Base-by-base conservation (phyloP, 2,113 vertebrate genomes). In the Perca schrenkii region DNA sequence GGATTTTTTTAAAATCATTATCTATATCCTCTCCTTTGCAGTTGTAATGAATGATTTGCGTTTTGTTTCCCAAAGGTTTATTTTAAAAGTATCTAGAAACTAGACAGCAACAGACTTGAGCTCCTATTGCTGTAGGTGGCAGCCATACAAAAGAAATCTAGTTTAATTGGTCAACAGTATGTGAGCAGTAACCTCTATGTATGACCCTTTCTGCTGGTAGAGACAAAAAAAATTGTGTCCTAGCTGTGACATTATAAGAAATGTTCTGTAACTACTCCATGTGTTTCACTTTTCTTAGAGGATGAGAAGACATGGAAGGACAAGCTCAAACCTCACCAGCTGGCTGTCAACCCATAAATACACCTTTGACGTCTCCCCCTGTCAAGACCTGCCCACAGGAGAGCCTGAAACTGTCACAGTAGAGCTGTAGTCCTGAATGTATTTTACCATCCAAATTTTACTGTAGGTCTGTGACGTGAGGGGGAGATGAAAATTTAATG, bases 271-370 rank as follows among this genome's bases (percentile, higher is more conserved):
- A 80, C 76, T 21, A 53, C 57, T 80, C 60, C 22, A 4, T 34
- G 54, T 85, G 79, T 76, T 74, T 84, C 58, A 83, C 84, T 83
- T 91, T 82, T 80, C 72, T 62, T 54, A 34, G 62, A 76, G 76
- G 74, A 87, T 88, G 83, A 77, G 62, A 74, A 79, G 89, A 87
- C 83, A 52, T 61, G 65, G 84, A 90, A 90, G 87, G 85, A 91
- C 88, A 69, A 72, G 82, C 78, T 87, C 63, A 79, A 81, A 79
- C 67, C 86, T 86, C 71, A 86, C 88, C 91, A 93, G 85, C 85
- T 93, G 88, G 90, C 68, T 88, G 79, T 89, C 88, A 87, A 68
- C 68, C 74, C 89, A 80, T 83, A 87, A 89, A 86, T 82, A 86
- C 80, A 86, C 86, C 90, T 54, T 66, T 84, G 83, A 75, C 63